Evolutionary conservation across 2,888 invertebrate species (phyloP).

Genomic region (Andrena minutula): DNA sequence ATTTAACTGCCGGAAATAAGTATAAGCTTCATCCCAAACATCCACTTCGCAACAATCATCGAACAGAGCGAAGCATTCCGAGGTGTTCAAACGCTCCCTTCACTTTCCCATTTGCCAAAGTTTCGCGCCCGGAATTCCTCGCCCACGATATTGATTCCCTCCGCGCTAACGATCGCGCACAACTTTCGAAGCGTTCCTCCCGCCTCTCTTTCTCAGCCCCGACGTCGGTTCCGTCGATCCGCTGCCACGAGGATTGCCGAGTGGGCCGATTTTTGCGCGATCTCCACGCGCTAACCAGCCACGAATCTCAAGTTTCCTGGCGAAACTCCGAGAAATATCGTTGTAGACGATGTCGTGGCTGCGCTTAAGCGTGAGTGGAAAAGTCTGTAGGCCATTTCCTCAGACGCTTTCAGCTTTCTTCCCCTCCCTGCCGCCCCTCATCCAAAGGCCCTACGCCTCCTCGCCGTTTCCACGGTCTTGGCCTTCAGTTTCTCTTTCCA

Average conservation of each 20-base stretch:
- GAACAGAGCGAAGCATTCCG: background rate
- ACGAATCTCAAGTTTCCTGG: constrained; percentile 65
- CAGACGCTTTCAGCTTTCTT: constrained; percentile 61
- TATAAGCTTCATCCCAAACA: background rate
- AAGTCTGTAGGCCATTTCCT: constrained; percentile 77
- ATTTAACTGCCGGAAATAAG: background rate
- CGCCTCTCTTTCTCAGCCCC: background rate
- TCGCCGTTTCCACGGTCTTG: constrained; percentile 4
- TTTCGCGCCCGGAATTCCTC: background rate
- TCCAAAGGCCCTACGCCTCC: background rate
- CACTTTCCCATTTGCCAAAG: background rate
- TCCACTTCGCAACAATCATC: background rate
- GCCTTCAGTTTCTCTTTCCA: constrained; percentile 19
- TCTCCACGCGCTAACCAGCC: constrained; percentile 73
- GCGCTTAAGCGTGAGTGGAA: constrained; percentile 74
- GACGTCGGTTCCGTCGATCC: constrained; percentile 3
- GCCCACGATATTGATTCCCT: constrained; percentile 31
- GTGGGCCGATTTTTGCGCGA: constrained; percentile 35
- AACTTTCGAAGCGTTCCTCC: constrained; percentile 5
- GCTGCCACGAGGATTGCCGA: constrained; percentile 27
- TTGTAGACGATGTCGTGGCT: constrained; percentile 48
- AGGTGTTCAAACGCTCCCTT: background rate
- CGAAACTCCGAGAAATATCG: constrained; percentile 69
- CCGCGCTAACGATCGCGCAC: constrained; percentile 35
- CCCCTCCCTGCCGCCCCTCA: constrained; percentile 12